Base-by-base conservation (phyloP, 1,140 invertebrate species). In the Drosophila baimaii region DNA sequence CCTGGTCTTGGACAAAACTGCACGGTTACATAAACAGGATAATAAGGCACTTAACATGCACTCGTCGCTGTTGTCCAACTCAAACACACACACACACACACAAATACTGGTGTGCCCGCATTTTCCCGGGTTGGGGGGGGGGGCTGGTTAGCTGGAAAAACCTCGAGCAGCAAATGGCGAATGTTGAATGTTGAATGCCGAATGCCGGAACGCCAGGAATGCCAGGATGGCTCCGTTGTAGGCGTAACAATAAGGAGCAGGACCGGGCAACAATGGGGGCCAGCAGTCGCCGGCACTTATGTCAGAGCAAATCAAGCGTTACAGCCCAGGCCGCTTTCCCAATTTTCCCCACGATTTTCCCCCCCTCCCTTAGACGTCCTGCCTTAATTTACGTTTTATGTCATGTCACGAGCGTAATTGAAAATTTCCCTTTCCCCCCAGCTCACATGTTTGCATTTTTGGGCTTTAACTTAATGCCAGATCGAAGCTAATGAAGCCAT, bases 31-130 rank as follows among this genome's bases (percentile, higher is more conserved):
- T 86, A 86, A 86, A 86, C 83, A 79, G 79, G 83, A 88, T 86
- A 86, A 86, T 86, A 86, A 86, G 83, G 83, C 83, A 86, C 83
- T 86, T 86, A 86, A 82, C 83, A 86, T 86, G 83, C 83, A 86
- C 83, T 86, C 83, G 70, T 73, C 78, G 77, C 77, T 71, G 69
- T 76, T 77, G 73, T 75, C 73, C 73, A 68, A 54, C 62, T 55
- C 61, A 76, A 44, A 70, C 19, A 55, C 31, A 19, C 19, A 17
- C 33, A 23, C 23, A 23, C 12, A 33, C 3, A 27, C 8, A 23
- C 47, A 43, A 27, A 27, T 12, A 21, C 8, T 17, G 23, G 23
- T 29, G 25, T 19, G 5, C 25, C 27, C 46, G 25, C 47, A 49
- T 49, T 49, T 49, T 19, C 47, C 47, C 47, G 25, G 43, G 12